These are phyloP conservation scores for Dromas ardeola DNA, from an alignment of 2,113 vertebrate genomes.

Conservation along the genomic window DNA sequence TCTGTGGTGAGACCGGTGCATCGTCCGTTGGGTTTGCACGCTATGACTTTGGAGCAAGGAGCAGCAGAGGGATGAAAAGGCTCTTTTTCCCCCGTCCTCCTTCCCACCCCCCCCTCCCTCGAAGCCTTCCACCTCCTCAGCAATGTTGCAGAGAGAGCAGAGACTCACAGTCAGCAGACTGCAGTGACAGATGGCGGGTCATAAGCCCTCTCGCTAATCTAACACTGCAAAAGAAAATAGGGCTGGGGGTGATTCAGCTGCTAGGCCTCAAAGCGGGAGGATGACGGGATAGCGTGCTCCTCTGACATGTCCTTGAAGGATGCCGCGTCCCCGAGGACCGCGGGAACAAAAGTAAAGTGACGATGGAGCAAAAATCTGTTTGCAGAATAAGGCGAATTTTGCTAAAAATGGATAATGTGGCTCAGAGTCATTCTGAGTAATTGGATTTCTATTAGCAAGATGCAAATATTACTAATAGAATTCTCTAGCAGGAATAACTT, in stretches of 20 bases:
- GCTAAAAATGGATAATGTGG: constrained; percentile 48
- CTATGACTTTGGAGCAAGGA: constrained; percentile 25
- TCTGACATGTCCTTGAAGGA: constrained; percentile 69
- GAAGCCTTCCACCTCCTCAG: constrained; percentile 65
- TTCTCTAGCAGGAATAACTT: constrained; percentile 25
- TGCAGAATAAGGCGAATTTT: constrained; percentile 12
- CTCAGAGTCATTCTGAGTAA: constrained; percentile 27
- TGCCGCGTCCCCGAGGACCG: constrained; percentile 23
- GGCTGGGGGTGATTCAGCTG: constrained; percentile 65
- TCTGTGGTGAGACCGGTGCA: rapidly evolving
- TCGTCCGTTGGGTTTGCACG: rapidly evolving
- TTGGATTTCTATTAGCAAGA: constrained; percentile 48
- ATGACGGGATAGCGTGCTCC: constrained; percentile 46
- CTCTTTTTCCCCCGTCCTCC: background rate
- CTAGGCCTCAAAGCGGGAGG: constrained; percentile 49
- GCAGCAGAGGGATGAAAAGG: constrained; percentile 1
- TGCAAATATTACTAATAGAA: constrained; percentile 47
- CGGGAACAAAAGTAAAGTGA: constrained; percentile 42
- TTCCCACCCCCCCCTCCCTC: background rate
- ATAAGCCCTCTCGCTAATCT: constrained; percentile 71
- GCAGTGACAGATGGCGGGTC: constrained; percentile 71
- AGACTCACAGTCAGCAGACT: constrained; percentile 61
- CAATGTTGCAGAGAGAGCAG: constrained; percentile 50
- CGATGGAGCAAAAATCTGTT: constrained; percentile 22
- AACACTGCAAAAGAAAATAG: constrained; percentile 67